phyloP scores from a whole-genome alignment of 2,888 invertebrate species.

The Ditylenchus weischeri region DNA sequence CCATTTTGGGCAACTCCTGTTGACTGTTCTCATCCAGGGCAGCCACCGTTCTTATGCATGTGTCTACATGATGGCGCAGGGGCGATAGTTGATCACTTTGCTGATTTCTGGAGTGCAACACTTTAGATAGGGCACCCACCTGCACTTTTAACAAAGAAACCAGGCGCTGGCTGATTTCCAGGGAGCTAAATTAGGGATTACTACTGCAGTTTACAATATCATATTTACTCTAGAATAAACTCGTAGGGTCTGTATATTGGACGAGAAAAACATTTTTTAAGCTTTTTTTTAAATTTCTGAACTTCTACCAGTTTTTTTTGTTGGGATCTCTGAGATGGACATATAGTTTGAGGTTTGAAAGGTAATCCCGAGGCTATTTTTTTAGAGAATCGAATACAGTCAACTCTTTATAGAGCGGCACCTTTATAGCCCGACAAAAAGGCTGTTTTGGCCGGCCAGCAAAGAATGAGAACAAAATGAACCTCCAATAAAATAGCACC shows the following conservation, averaged over 20 bases:
- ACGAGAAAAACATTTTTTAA: not conserved
- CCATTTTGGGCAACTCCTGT: slow-evolving; percentile 23
- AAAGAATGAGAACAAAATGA: too few species aligned
- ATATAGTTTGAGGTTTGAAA: too few species aligned
- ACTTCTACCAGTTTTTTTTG: too few species aligned
- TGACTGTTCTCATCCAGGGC: slow-evolving; percentile 29
- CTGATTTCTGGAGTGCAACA: slow-evolving; percentile 32
- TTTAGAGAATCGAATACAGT: too few species aligned
- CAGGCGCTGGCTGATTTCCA: slow-evolving; percentile 38
- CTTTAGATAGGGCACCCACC: slow-evolving; percentile 41
- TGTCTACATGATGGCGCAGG: slow-evolving; percentile 32
- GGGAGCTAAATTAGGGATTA: slow-evolving; percentile 31
- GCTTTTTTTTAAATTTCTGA: too few species aligned
- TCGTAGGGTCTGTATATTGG: not conserved
- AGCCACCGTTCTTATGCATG: slow-evolving; percentile 35
- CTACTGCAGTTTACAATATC: too few species aligned
- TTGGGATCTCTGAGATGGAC: too few species aligned
- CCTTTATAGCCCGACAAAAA: too few species aligned
- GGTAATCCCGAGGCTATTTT: not conserved
- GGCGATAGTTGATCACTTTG: slow-evolving; percentile 15
- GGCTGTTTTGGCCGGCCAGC: too few species aligned
- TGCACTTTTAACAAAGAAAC: slow-evolving; percentile 46
- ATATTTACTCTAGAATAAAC: too few species aligned
- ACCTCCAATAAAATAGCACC: too few species aligned
- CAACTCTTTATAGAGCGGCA: too few species aligned